Base-by-base conservation (phyloP, 2,113 vertebrate species). In the Cyanistes caeruleus region DNA sequence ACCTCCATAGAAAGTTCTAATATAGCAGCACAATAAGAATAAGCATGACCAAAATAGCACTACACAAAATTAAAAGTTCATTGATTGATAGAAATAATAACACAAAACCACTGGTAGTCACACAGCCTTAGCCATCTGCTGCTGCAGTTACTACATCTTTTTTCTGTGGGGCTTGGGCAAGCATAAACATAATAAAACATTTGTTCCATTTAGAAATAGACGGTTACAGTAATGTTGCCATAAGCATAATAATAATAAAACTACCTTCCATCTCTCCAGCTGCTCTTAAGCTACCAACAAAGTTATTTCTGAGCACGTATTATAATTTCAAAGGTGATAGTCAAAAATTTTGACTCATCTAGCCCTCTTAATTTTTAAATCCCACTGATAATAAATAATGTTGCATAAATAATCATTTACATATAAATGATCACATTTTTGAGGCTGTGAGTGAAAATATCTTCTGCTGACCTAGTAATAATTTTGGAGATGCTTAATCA, bases 51-150 rank as follows among this genome's bases (percentile, higher is more conserved):
- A 75, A 92, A 94, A 89, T 31, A 92, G 11, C 31, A 68, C 30
- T 49, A 35, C 13, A 28, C 7, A 35, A 77, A 82, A 14, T 90
- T 73, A 68, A 75, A 94, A 80, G 14, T 89, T 90, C 49, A 43
- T 31, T 84, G 85, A 88, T 33, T 67, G 80, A 84, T 81, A 89
- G 86, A 90, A 80, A 84, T 67, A 83, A 91, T 81, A 87, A 79
- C 22, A 72, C 4, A 56, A 88, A 84, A n/a, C 14, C 73, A 74
- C 55, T 80, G 23, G 8, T 70, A 81, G 48, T 92, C n/a, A 68
- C 51, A 52, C 11, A 87, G 39, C 10, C 21, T 63, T 77, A 86
- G 52, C 68, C 64, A 70, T 72, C 86, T 96, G 73, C 52, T 92
- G 39, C 52, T 81, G 25, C 33, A 75, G 41, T 52, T 78, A 67